Base-by-base conservation (phyloP, 2,113 vertebrate species). In the Leptobrachium ailaonicum region DNA sequence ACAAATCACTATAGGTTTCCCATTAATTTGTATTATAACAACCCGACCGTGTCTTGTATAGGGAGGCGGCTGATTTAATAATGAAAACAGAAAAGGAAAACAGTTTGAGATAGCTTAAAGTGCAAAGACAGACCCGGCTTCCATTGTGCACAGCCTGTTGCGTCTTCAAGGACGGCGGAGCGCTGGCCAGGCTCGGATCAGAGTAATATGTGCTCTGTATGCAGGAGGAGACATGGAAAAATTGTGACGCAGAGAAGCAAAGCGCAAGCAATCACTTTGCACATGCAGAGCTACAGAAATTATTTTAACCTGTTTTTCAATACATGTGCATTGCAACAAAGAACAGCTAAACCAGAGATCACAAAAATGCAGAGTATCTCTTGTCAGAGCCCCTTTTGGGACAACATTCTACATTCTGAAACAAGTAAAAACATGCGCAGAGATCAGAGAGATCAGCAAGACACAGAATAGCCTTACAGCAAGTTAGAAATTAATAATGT, bases 121-220 rank as follows among this genome's bases (percentile, higher is more conserved):
- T 4, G 8, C 47, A 5, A 66, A 58, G 79, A 91, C 91, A 89
- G 87, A 91, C 91, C 89, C 85, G 85, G 50, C 78, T 88, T 92
- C 90, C 89, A 82, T 87, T 87, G 14, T 88, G 89, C 82, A 87
- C 85, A 80, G 90, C 40, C 78, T 87, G 82, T 0, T 82, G 85
- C 82, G 87, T 79, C 32, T 81, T 86, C 71, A 86, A 85, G 75
- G 85, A 68, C 5, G 83, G 87, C 62, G 85, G 2, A 2, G 71
- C 79, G 63, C 73, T 69, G 77, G 82, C 82, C 67, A 89, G 85
- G 68, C 87, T 44, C 5, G 87, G 83, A 47, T 88, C 85, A 2
- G 87, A 85, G 84, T 87, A 81, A 83, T 82, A 88, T 0, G 79
- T 86, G 69, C 89, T 90, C 91, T 93, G 88, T 1, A 80, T 85